Conservation (phyloP, 2,888 invertebrate genomes). For the Erebia ligea region DNA sequence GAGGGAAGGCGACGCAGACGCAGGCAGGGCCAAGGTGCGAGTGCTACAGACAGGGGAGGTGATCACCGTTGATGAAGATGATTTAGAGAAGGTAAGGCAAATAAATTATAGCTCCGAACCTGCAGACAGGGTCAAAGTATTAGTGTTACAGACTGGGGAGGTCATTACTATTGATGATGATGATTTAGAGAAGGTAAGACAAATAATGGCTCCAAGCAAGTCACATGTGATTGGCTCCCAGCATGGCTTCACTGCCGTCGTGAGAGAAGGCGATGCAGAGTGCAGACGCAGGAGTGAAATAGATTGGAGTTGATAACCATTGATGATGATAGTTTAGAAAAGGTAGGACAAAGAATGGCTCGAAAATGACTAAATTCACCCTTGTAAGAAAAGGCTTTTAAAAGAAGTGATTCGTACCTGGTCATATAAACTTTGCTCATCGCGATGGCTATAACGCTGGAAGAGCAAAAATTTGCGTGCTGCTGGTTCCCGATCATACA, state of each 20-base stretch:
- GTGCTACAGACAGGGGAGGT: constrained; percentile 92
- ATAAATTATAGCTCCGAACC: constrained; percentile 88
- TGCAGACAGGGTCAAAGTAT: constrained; percentile 87
- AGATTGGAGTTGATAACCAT: constrained; percentile 91
- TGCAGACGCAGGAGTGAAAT: constrained; percentile 88
- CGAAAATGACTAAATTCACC: constrained; percentile 66
- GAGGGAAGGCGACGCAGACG: constrained; percentile 89
- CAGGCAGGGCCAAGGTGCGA: constrained; percentile 88
- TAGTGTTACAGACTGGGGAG: constrained; percentile 91
- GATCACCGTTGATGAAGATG: constrained; percentile 96
- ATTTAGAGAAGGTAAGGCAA: constrained; percentile 94
- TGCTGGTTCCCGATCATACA: too few relatives aligned
- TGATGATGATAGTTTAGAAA: constrained; percentile 98
- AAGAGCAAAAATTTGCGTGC: too few relatives aligned
- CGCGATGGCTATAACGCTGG: too few relatives aligned
- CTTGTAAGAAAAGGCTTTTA: too few relatives aligned
- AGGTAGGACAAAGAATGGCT: constrained; percentile 88
- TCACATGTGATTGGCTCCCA: constrained; percentile 82
- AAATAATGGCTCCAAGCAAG: constrained; percentile 88
- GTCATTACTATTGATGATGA: constrained; percentile 95
- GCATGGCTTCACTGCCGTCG: constrained; percentile 89
- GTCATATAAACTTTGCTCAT: constrained; percentile 84
- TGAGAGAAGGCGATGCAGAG: constrained; percentile 90
- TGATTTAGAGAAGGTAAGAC: constrained; percentile 93
- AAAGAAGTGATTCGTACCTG: too few relatives aligned